These are phyloP conservation scores for Chaetodon trifasciatus DNA, from an alignment of 2,797 vertebrate genomes.

Conservation along the genomic window DNA sequence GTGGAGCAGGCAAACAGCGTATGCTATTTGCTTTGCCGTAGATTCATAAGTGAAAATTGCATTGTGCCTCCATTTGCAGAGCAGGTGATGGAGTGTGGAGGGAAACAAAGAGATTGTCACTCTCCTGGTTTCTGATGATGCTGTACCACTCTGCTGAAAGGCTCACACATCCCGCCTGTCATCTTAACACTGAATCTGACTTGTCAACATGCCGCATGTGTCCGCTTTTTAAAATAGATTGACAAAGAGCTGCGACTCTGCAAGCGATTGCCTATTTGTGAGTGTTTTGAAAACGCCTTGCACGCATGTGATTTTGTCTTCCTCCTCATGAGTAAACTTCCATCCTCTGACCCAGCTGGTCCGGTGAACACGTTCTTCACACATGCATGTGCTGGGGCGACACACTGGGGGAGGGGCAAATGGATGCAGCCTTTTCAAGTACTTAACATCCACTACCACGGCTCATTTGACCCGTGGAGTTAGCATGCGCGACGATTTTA, in stretches of 20 bases:
- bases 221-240: slow-evolving; percentile 28
- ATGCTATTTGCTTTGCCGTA: slow-evolving; percentile 79
- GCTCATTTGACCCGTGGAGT: slow-evolving; percentile 72
- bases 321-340: slow-evolving; percentile 28
- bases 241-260: slow-evolving; percentile 11
- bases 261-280: slow-evolving; percentile 4
- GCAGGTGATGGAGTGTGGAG: slow-evolving; percentile 75
- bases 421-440: slow-evolving; percentile 65
- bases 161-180: slow-evolving; percentile 69
- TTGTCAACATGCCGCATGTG: slow-evolving; percentile 52
- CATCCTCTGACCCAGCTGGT: slow-evolving; percentile 38
- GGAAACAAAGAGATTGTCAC: slow-evolving; percentile 75
- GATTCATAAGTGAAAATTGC: slow-evolving; percentile 84
- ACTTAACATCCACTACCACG: slow-evolving; percentile 67
- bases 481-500: slow-evolving; percentile 72
- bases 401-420: not conserved
- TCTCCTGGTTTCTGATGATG: slow-evolving; percentile 63
- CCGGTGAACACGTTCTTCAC: slow-evolving; percentile 51
- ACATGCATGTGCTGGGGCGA: slow-evolving; percentile 46
- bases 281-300: not conserved
- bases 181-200: slow-evolving; percentile 53
- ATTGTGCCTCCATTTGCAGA: slow-evolving; percentile 79
- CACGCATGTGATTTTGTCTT: slow-evolving; percentile 36
- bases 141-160: slow-evolving; percentile 49
- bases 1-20: slow-evolving; percentile 68